Percentiles rank a stretch among this genome's conserved stretches.
These are phyloP conservation scores for Amphipyra tragopoginis DNA, from an alignment of 2,888 invertebrate species.

Conservation along the genomic window DNA sequence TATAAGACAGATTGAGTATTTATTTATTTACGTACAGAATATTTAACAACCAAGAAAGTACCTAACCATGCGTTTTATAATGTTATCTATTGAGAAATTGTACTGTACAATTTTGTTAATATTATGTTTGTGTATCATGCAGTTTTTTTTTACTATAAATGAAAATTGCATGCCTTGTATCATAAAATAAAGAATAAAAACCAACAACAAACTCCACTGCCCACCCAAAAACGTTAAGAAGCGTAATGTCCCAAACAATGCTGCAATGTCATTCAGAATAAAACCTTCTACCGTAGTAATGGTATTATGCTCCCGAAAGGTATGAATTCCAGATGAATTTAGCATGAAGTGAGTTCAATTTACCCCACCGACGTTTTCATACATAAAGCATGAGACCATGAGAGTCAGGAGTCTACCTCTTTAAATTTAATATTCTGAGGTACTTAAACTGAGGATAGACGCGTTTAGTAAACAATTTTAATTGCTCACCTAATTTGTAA, in stretches of 20 bases:
- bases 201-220: constrained; percentile 7
- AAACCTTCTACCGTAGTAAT: constrained; percentile 57
- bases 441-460: constrained; percentile 33
- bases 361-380: constrained; percentile 66
- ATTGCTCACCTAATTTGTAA: constrained; percentile 50
- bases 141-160: neutral
- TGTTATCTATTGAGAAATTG: too few species aligned
- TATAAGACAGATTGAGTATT: too few species aligned
- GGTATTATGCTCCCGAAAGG: constrained; percentile 65
- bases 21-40: too few species aligned
- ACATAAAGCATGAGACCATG: constrained; percentile 75
- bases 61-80: too few species aligned
- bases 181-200: constrained; percentile 5
- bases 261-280: constrained; percentile 54
- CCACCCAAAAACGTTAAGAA: constrained; percentile 19
- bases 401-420: constrained; percentile 58
- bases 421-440: constrained; percentile 56
- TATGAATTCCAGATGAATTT: constrained; percentile 71
- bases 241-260: constrained; percentile 44
- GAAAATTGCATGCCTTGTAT: neutral
- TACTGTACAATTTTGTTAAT: too few species aligned
- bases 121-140: neutral
- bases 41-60: too few species aligned
- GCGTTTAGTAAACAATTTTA: constrained; percentile 49
- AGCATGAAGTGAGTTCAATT: constrained; percentile 67